Evolutionary conservation across 2,888 invertebrate genomes (phyloP).

Genomic region (Torymus tubicola): DNA sequence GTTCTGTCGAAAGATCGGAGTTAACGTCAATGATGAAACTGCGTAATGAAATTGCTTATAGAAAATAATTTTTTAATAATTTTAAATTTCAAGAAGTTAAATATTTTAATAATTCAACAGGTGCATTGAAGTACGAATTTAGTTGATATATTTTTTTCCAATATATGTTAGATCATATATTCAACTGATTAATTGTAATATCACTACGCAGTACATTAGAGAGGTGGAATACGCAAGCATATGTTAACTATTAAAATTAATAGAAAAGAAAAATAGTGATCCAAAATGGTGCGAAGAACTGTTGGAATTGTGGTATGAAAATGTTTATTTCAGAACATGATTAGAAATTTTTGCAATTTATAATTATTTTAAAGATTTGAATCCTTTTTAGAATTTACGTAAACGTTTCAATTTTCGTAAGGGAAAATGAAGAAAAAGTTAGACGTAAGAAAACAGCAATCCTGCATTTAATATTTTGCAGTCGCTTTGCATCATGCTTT

Average conservation of each 20-base stretch:
- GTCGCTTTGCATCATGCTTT: slow-evolving; percentile 44
- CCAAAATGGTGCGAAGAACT: slow-evolving; percentile 10
- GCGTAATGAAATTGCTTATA: slow-evolving; percentile 32
- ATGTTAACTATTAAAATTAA: slow-evolving; percentile 23
- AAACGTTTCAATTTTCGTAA: neutral
- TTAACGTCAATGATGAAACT: slow-evolving; percentile 23
- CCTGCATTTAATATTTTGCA: neutral
- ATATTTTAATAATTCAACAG: no score
- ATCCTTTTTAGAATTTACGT: no score
- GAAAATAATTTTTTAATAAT: no score
- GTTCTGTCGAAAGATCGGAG: slow-evolving; percentile 15
- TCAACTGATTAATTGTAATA: slow-evolving; percentile 16
- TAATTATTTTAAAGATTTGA: no score
- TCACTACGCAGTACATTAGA: slow-evolving; percentile 30
- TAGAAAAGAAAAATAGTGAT: slow-evolving; percentile 29
- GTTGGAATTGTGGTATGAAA: neutral
- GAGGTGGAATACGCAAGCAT: slow-evolving; percentile 35
- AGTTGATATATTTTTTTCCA: no score
- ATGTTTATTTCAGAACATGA: no score
- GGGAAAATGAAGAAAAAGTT: slow-evolving; percentile 31
- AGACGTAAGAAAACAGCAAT: slow-evolving; percentile 19
- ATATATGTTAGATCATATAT: no score
- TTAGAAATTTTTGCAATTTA: no score
- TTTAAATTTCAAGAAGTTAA: no score
- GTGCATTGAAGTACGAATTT: no score